Evolutionary conservation across 1,140 invertebrate species (phyloP), one percentile per base, ranked within the genome.

Genomic region (Ctenoplectra terminalis): DNA sequence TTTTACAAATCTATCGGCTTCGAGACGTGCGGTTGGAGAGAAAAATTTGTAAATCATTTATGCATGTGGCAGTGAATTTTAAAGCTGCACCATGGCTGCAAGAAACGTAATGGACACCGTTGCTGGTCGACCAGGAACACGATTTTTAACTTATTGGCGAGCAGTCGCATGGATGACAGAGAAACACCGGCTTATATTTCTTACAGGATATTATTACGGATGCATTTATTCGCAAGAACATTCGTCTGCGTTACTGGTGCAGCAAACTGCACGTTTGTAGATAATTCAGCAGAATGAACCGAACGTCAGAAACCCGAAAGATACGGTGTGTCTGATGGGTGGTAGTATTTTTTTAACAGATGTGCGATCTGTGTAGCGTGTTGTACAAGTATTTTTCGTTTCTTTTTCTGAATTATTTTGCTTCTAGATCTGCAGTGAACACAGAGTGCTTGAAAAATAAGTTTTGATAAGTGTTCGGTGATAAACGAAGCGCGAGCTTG

Each of bases 1-100:
- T 54, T 58, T 70, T 61, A 66, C 80, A 46, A 66, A 82, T 77
- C 40, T 83, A 83, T 84, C 83, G 67, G 64, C 48, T 71, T 70
- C 11, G 31, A 26, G 54, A 46, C 40, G n/a, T 50, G 26, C 8
- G 60, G 20, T 15, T 23, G 6, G 20, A 29, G 40, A 37, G 37
- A 69, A 61, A 82, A 69, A 82, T 83, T 82, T 67, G n/a, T 61
- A 69, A 74, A 75, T 43, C 48, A 74, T 63, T 75, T 69, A 69
- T 82, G 63, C 40, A n/a, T n/a, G 40, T 20, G 46, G 13, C n/a
- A 20, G n/a, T 46, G 40, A 66, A 67, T 67, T 67, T 46, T 29
- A 17, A 31, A 67, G 26, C 1, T 20, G 9, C 7, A 46, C 40
- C 26, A 1, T 7, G 17, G 13, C 17, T 17, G 29, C 15, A 0